Evolutionary conservation across 2,113 vertebrate species (phyloP), one percentile per base, ranked within the genome.

Genomic region (Eurystomus gularis): DNA sequence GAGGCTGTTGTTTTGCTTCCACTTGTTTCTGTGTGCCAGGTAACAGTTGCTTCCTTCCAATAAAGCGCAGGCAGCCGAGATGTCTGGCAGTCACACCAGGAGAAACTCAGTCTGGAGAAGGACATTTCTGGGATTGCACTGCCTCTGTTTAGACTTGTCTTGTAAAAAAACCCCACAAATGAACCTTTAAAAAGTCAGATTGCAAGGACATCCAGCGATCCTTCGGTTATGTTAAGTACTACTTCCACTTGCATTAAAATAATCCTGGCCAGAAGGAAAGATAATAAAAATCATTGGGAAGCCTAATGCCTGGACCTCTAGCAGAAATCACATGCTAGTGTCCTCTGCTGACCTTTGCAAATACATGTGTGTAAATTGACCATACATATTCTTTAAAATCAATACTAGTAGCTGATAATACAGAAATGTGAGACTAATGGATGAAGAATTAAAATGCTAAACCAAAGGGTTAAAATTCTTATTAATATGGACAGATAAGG

Each of bases 371-470:
- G 97, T 95, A 97, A 96, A 97, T 97, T 97, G 97, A 96, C 93
- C 95, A 96, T 51, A 96, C 79, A 68, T 64, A 87, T 97, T 96
- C 96, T 97, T 97, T 94, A 96, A 98, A 98, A 99, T 99, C 99
- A 97, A 99, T 99, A 98, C 85, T 88, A 97, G 76, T 97, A 98
- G 97, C 97, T 97, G 87, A 96, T 98, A 98, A 98, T 98, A 98
- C 94, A 98, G 98, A 99, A 98, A 99, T 80, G 96, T 97, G 98
- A 99, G 97, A 98, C 99, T 99, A 99, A 99, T 99, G 98, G 99
- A 98, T 92, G 52, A 89, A 77, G 98, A 98, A 98, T 98, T 98
- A 98, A 98, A 98, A 97, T 96, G 98, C 97, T 97, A 97, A 97
- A 97, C 95, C 96, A 96, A 97, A 96, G 97, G 93, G 97, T 95